Percentiles rank a stretch among this genome's conserved stretches.
These are phyloP conservation scores for Rhopalosiphum maidis DNA, from an alignment of 1,140 invertebrate genomes.

Conservation along the genomic window DNA sequence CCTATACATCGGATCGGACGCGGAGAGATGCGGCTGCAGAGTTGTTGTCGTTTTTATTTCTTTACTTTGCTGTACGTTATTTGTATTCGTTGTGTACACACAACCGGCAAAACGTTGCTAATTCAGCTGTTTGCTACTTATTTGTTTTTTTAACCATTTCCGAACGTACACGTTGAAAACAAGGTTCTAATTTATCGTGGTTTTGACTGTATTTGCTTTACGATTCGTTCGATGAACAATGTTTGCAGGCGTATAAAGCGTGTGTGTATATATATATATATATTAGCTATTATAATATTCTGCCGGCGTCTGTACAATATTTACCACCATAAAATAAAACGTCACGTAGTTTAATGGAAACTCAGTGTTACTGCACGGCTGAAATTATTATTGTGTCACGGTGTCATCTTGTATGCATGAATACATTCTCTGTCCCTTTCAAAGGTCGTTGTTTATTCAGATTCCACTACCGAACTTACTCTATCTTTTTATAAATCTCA, in stretches of 20 bases:
- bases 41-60: background rate
- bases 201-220: background rate
- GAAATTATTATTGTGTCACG: background rate
- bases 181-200: background rate
- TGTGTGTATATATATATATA: too few species aligned
- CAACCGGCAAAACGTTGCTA: background rate
- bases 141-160: background rate
- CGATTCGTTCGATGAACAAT: background rate
- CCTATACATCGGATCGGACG: background rate
- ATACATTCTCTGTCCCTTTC: background rate
- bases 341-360: conserved; percentile 18
- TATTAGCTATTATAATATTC: background rate
- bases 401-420: conserved; percentile 20
- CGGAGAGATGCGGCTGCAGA: background rate
- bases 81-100: background rate
- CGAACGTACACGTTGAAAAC: background rate
- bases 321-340: conserved; percentile 1
- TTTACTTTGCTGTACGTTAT: background rate
- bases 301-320: background rate
- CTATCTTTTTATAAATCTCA: background rate
- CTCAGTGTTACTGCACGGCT: background rate
- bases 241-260: background rate
- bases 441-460: background rate
- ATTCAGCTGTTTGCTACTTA: background rate
- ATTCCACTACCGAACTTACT: background rate